Evolutionary conservation across 2,797 vertebrate genomes (phyloP), one percentile per base, ranked within the genome.

Genomic region (Neoniphon sammara): DNA sequence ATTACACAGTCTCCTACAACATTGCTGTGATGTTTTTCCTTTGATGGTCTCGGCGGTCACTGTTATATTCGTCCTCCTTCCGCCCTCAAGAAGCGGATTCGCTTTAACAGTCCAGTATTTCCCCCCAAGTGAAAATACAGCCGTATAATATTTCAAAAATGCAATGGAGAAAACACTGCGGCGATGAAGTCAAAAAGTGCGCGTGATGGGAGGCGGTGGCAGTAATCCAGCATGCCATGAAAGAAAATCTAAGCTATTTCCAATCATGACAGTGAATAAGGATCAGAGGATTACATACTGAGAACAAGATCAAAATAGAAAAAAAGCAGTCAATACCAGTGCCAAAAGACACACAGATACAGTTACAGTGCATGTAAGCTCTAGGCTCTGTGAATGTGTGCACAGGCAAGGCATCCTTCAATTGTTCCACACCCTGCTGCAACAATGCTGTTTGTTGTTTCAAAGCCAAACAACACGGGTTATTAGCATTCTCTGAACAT

Each of bases 31-130:
- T 71, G 70, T 74, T 76, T 78, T 54, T 47, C 27, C 78, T 89
- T 85, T 87, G 66, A 86, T 86, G 77, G 85, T 81, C 80, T 69
- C 9, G 0, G 73, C 47, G 81, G 85, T 80, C 69, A 66, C 55
- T 39, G 65, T 80, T 85, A 83, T 83, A 86, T 78, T 82, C 70
- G 75, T 75, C 70, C 44, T 70, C 66, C 30, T 8, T 72, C 70
- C 62, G 47, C 66, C 77, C 83, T 83, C 72, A 53, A 82, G 73
- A 74, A 82, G 63, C 15, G 2, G 11, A 72, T 67, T 70, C 25
- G 20, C 71, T 44, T 44, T 21, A 84, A 73, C 7, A 31, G 47
- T 64, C 50, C 52, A n/a, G 63, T 54, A 11, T 76, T 75, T 68
- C 78, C 57, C 58, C 42, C 46, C 10, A 3, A 69, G 18, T 47